Evolutionary conservation across 2,113 vertebrate genomes (phyloP).

Genomic region (Albula glossodonta): DNA sequence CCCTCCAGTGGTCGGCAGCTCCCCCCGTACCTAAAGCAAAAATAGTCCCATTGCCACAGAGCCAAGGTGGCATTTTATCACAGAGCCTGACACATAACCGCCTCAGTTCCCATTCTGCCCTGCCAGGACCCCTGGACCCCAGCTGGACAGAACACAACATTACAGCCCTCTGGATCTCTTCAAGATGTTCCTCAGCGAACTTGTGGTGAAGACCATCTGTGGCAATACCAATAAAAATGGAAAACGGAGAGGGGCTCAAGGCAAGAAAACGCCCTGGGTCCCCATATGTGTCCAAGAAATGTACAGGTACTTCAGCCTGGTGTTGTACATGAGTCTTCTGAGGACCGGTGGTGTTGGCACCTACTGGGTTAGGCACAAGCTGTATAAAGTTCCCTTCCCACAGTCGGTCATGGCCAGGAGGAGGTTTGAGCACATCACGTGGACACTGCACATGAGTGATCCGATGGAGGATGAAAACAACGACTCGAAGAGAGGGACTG

Average conservation of each 20-base stretch:
- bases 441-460: too few relatives aligned
- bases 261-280: not conserved
- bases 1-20: too few relatives aligned
- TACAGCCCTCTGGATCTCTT: constrained; percentile 7
- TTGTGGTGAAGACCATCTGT: not conserved
- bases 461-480: too few relatives aligned
- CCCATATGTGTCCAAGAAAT: not conserved
- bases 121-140: constrained; percentile 1
- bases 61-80: not conserved
- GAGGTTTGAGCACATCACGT: not conserved
- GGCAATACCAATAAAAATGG: not conserved
- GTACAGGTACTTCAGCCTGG: constrained; percentile 7
- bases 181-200: not conserved
- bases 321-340: not conserved
- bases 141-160: too few relatives aligned
- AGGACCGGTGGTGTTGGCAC: not conserved
- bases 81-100: not conserved
- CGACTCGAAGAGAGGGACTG: too few relatives aligned
- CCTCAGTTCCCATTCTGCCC: not conserved
- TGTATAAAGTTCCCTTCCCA: not conserved
- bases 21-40: too few relatives aligned
- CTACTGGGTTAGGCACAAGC: not conserved
- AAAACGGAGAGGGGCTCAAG: not conserved
- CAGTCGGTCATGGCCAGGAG: not conserved
- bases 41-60: not conserved